Evolutionary conservation across 2,797 vertebrate genomes (phyloP).

Genomic region (Nothura maculosa): DNA sequence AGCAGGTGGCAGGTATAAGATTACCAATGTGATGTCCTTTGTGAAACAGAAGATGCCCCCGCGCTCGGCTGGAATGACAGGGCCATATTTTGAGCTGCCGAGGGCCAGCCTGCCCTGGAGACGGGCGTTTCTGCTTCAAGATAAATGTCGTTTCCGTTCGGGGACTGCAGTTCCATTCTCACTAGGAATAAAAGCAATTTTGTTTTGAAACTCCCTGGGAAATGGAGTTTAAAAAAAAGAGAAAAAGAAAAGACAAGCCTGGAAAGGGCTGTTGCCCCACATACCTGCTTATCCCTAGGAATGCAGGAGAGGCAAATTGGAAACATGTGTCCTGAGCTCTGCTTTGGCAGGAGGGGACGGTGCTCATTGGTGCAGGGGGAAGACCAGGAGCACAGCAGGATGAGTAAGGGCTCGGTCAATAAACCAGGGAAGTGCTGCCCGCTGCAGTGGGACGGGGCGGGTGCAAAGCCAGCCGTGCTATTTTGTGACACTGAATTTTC

Average conservation of each 20-base stretch:
- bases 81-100: background rate
- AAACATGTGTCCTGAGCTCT: background rate
- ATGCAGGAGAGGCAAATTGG: background rate
- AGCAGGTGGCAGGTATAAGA: background rate
- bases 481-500: background rate
- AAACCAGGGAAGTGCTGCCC: background rate
- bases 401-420: background rate
- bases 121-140: background rate
- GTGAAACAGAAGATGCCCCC: background rate
- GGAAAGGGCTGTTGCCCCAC: background rate
- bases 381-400: rapidly evolving
- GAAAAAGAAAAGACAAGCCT: background rate
- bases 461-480: background rate
- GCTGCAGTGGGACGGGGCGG: background rate
- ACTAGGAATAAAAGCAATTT: background rate
- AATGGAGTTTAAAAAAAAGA: background rate
- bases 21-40: background rate
- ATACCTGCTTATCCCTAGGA: background rate
- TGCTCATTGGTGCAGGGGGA: too few species aligned
- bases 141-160: background rate
- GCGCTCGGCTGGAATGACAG: background rate
- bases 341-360: background rate
- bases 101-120: background rate
- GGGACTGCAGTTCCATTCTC: background rate
- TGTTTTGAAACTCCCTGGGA: background rate